Percentiles rank a stretch among this genome's conserved stretches.
These are phyloP conservation scores for Ophioninae sp. DNA, from an alignment of 2,888 invertebrate species.

Conservation along the genomic window DNA sequence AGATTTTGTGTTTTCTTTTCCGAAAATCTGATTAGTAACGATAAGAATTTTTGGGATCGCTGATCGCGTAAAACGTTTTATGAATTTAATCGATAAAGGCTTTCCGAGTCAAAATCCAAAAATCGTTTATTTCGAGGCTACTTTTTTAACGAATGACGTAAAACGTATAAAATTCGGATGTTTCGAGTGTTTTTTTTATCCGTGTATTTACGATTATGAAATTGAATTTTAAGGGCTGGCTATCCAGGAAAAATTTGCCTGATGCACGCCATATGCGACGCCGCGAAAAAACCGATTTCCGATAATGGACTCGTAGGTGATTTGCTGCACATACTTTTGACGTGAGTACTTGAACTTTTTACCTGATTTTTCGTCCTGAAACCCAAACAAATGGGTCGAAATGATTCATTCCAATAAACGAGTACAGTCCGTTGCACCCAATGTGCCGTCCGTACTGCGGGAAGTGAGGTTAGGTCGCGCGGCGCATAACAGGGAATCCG, in stretches of 20 bases:
- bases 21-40: too few relatives aligned
- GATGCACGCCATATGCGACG: slow-evolving; percentile 86
- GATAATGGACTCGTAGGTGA: slow-evolving; percentile 86
- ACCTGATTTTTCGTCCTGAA: slow-evolving; percentile 19
- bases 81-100: too few relatives aligned
- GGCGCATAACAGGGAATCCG: too few relatives aligned
- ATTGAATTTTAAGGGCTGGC: slow-evolving; percentile 81
- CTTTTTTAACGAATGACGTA: not conserved
- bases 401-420: too few relatives aligned
- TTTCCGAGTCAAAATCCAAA: too few relatives aligned
- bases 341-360: slow-evolving; percentile 82
- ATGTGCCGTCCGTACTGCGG: too few relatives aligned
- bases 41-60: too few relatives aligned
- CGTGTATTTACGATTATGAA: not conserved
- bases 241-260: slow-evolving; percentile 84
- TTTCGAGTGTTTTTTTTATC: too few relatives aligned
- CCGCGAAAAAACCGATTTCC: slow-evolving; percentile 81
- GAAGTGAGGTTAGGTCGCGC: too few relatives aligned
- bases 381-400: not conserved
- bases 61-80: too few relatives aligned
- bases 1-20: not conserved
- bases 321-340: slow-evolving; percentile 86
- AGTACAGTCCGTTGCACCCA: too few relatives aligned
- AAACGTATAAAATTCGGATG: not conserved
- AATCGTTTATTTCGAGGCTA: too few relatives aligned